Conservation (phyloP, 2,888 invertebrate genomes). For the Maniola hyperantus region DNA sequence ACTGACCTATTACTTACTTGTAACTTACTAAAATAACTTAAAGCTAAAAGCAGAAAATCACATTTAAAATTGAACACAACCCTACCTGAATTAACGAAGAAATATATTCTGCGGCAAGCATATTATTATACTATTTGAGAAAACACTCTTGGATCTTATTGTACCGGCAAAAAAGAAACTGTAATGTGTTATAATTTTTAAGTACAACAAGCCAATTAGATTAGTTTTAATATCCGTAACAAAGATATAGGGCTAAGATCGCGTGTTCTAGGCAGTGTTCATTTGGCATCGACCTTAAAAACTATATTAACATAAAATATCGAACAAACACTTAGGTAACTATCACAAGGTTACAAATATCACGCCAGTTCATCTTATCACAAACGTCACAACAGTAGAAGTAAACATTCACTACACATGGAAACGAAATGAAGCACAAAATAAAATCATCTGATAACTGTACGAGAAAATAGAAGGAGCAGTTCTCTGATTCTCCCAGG, state of each 20-base stretch:
- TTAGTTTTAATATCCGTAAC: constrained; percentile 52
- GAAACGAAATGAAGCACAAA: constrained; percentile 11
- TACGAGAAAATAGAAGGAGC: neutral
- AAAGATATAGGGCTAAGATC: constrained; percentile 57
- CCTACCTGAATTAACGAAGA: neutral
- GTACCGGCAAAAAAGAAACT: neutral
- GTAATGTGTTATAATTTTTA: constrained; percentile 44
- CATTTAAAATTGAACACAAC: constrained; percentile 7
- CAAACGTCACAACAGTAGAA: constrained; percentile 40
- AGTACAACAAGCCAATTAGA: constrained; percentile 75
- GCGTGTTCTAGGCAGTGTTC: constrained; percentile 77
- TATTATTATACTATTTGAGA: too few relatives aligned
- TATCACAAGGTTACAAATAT: constrained; percentile 69
- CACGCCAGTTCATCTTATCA: constrained; percentile 48
- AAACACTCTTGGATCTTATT: neutral
- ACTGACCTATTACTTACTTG: neutral
- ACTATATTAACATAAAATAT: constrained; percentile 52
- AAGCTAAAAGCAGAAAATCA: neutral
- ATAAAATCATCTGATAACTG: constrained; percentile 9
- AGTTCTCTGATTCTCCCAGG: neutral
- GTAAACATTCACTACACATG: constrained; percentile 40
- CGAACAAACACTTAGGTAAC: constrained; percentile 52
- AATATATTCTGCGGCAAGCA: neutral
- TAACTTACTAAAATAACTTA: constrained; percentile 2
- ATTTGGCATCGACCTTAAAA: constrained; percentile 58